Conservation (phyloP, 2,888 invertebrate genomes). For the Digitonthophagus gazella region DNA sequence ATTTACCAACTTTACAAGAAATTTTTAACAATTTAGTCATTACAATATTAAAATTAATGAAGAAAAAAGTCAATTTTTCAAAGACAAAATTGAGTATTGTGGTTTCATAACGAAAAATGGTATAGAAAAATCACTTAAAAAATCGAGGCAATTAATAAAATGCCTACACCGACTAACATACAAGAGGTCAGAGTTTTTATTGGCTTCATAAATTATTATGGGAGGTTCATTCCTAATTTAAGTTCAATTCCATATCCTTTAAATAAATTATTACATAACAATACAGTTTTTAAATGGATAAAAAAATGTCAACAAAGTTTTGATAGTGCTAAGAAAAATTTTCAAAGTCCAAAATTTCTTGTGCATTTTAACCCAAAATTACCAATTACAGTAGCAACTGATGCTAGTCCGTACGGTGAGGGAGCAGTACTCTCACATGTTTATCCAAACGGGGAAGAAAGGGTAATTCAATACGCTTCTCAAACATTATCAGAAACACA, state of each 20-base stretch:
- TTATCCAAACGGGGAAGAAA: conserved; percentile 41
- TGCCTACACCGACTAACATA: no score
- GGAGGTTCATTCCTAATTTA: conserved; percentile 10
- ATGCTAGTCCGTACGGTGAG: conserved; percentile 37
- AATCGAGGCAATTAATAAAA: no score
- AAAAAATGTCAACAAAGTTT: conserved; percentile 5
- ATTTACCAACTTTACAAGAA: no score
- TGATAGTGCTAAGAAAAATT: background rate
- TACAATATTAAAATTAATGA: no score
- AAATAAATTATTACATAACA: conserved; percentile 6
- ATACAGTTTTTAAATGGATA: background rate
- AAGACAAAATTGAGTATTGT: no score
- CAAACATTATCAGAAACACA: conserved; percentile 38
- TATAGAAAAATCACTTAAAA: no score
- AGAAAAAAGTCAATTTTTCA: no score
- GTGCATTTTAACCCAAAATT: conserved; percentile 37
- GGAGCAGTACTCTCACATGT: conserved; percentile 40
- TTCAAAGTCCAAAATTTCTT: conserved; percentile 25
- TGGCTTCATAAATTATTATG: conserved; percentile 9
- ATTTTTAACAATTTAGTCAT: no score
- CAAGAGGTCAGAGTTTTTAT: conserved; percentile 2
- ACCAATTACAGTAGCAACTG: conserved; percentile 34
- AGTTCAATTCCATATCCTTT: conserved; percentile 8
- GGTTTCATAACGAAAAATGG: no score
- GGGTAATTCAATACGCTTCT: conserved; percentile 45